phyloP scores from a whole-genome alignment of 2,113 vertebrate genomes.

The Coreoperca whiteheadi region DNA sequence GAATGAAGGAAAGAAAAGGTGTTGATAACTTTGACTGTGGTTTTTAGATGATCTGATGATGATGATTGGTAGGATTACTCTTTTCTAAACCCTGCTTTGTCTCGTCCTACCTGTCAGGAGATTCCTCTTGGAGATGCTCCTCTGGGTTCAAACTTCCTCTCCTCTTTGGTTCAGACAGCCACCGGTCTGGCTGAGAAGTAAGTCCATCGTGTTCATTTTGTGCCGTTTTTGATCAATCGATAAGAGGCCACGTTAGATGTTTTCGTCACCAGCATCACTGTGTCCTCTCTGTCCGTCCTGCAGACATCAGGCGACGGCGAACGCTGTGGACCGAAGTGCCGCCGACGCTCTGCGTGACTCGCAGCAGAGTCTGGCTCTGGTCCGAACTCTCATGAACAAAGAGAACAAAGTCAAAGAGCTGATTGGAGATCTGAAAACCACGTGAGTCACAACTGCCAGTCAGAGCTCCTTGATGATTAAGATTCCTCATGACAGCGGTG shows the following conservation, averaged over 20 bases:
- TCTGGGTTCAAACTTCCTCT: constrained; percentile 67
- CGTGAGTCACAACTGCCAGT: constrained; percentile 77
- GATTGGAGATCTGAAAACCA: constrained; percentile 79
- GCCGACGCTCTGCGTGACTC: constrained; percentile 73
- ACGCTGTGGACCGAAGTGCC: constrained; percentile 69
- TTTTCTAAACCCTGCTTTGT: neutral
- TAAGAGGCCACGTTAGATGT: neutral
- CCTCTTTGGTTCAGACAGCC: constrained; percentile 86
- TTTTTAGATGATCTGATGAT: neutral
- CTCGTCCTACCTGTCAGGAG: constrained; percentile 73
- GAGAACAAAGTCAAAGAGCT: constrained; percentile 68
- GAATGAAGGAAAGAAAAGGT: too few relatives aligned
- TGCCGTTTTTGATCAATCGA: neutral
- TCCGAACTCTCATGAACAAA: constrained; percentile 48
- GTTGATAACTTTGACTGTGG: neutral
- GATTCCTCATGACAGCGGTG: too few relatives aligned
- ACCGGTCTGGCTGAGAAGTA: constrained; percentile 87
- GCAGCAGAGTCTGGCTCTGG: constrained; percentile 77
- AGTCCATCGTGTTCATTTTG: constrained; percentile 49
- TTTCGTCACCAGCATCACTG: neutral
- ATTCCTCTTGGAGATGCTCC: constrained; percentile 77
- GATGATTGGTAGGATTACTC: neutral
- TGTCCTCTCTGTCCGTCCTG: neutral
- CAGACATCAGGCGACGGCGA: constrained; percentile 86
- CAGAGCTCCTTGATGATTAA: neutral